A percentile compares a stretch with the other conserved stretches of the same genome.
Evolutionary conservation across 2,888 invertebrate genomes (phyloP).

Genomic region (Rosalia funebris): DNA sequence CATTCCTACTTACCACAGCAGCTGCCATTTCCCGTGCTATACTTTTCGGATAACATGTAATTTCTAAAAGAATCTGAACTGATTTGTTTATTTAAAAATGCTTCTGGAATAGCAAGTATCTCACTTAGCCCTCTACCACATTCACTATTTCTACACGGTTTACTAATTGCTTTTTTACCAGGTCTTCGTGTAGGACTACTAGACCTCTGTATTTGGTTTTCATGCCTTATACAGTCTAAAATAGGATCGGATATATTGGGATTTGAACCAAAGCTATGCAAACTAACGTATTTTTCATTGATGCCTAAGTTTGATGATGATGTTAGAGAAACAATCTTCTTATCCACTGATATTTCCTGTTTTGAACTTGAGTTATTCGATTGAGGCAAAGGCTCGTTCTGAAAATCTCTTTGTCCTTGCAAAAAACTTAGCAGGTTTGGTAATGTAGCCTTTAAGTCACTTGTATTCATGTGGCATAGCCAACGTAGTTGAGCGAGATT

Average conservation of each 20-base stretch:
- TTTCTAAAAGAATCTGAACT: conserved; percentile 52
- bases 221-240: conserved; percentile 50
- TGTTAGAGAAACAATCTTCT: not conserved
- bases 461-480: conserved; percentile 77
- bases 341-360: conserved; percentile 2
- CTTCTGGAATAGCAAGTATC: conserved; percentile 61
- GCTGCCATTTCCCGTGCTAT: conserved; percentile 8
- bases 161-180: conserved; percentile 21
- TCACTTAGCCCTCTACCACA: conserved; percentile 57
- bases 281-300: conserved; percentile 42
- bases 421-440: conserved; percentile 71
- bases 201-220: conserved; percentile 41
- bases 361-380: not conserved
- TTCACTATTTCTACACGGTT: conserved; percentile 37
- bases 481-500: conserved; percentile 91
- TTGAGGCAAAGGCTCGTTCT: not conserved
- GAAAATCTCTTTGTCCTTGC: conserved; percentile 39
- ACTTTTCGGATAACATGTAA: conserved; percentile 40
- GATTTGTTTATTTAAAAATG: conserved; percentile 58
- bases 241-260: conserved; percentile 54
- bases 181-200: conserved; percentile 41
- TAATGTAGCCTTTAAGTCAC: conserved; percentile 80
- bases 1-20: conserved; percentile 41
- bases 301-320: not conserved
- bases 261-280: conserved; percentile 47